Base-by-base conservation (phyloP, 1,140 invertebrate genomes). In the Homalodisca vitripennis region DNA sequence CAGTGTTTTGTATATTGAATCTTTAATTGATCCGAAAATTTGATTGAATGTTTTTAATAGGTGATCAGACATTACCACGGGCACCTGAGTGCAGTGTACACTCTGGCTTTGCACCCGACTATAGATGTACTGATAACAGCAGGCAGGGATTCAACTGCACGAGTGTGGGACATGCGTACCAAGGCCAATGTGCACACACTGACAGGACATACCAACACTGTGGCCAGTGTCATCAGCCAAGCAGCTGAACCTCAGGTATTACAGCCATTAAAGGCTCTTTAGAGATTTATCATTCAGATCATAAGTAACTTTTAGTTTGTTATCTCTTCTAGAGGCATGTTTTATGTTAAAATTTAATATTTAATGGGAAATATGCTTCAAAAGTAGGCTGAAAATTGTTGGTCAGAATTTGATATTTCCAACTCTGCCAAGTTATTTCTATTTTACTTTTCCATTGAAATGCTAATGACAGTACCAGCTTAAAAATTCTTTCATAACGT, bases 21-120 rank as follows among this genome's bases (percentile, higher is more conserved):
- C 51, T 3, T 20, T 22, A 20, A 55, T 55, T 55, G 20, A 12
- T 12, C 17, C 24, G 17, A 55, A 12, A 12, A 55, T 55, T 55
- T 12, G 6, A 20, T n/a, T 62, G 27, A 27, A n/a, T 62, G 12
- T 22, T 62, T 62, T 10, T 47, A 1, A 30, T 53, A 89, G 88
- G 92, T 97, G 3, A 98, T 99, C 71, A 85, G 98, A 12, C 97
- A 99, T 80, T 99, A 99, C 81, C 98, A 99, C 82, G 98, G 98
- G 0, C 98, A 99, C 83, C 83, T 99, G 53, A 98, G 95, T 73
- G 98, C 97, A 0, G 94, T 98, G 26, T 98, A 99, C 82, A 89
- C 92, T 0, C 82, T 99, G 72, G 89, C 94, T 14, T 82, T 99
- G 22, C 98, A 99, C 84, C 98, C 98, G 3, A 94, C 89, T 2